Conservation (phyloP, 64 coral and sea anemone genomes). For the Montipora foliosa region DNA sequence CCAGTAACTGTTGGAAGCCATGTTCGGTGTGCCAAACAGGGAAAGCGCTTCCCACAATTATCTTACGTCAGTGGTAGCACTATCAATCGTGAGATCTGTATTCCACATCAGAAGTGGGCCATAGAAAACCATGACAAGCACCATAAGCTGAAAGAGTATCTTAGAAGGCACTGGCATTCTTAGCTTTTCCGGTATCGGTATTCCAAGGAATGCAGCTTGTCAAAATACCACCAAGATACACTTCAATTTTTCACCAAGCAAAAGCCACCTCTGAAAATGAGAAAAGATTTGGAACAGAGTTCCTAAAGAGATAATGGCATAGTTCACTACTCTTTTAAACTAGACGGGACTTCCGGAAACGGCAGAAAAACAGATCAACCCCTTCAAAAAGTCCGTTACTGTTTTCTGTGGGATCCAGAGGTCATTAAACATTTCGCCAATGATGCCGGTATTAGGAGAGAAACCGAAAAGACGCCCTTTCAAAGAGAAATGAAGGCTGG, state of each 20-base stretch:
- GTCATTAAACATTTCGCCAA: too few relatives aligned
- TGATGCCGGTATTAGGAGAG: too few relatives aligned
- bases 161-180: conserved; percentile 38
- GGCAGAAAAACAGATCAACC: too few relatives aligned
- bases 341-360: too few relatives aligned
- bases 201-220: conserved; percentile 13
- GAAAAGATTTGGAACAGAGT: too few relatives aligned
- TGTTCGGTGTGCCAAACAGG: neutral
- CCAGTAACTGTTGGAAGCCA: conserved; percentile 4
- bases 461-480: too few relatives aligned
- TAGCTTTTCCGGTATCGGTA: conserved; percentile 4
- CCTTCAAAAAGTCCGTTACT: too few relatives aligned
- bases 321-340: too few relatives aligned
- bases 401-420: too few relatives aligned
- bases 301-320: too few relatives aligned
- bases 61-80: neutral
- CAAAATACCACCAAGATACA: conserved; percentile 48
- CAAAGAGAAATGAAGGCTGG: too few relatives aligned
- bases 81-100: conserved; percentile 12
- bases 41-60: conserved; percentile 19
- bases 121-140: conserved; percentile 1
- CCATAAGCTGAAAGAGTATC: neutral
- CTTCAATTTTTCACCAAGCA: neutral
- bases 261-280: too few relatives aligned
- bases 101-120: conserved; percentile 34